Base-by-base conservation (phyloP, 2,797 vertebrate species). In the Lerista edwardsae region DNA sequence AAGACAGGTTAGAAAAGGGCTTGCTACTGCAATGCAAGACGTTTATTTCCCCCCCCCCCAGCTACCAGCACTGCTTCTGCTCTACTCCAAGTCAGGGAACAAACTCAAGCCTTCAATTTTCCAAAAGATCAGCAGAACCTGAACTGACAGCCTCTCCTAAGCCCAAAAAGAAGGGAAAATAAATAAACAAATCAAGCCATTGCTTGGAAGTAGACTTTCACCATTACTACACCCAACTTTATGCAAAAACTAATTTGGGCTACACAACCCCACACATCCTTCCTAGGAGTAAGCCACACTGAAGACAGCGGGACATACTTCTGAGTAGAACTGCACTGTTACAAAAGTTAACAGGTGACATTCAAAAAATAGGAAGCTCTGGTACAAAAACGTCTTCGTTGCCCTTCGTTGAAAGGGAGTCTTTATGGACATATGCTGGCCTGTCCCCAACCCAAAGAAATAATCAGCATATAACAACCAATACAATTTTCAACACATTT, bases 21-120 rank as follows among this genome's bases (percentile, higher is more conserved):
- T 14, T 1, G 3, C 25, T 3, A 68, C 64, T 6, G 0, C 0
- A 64, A 62, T 7, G 23, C 1, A 3, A 86, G 85, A 83, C 14
- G 4, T 17, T n/a, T 25, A 51, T 84, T 85, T 76, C 74, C 29
- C 73, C 0, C 1, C 29, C 64, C 0, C 1, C 29, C 64, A 27
- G 25, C 57, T 67, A 25, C 51, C 2, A 6, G 0, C 39, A 31
- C 17, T 17, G 27, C 65, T 36, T n/a, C 29, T 61, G 17, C 15
- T 8, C 36, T 3, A 55, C 57, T 51, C 29, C 31, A 85, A 71
- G 51, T 80, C 25, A 25, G 12, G 51, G 39, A 80, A n/a, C 81
- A 39, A 76, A 23, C 6, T 39, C 31, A 15, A 71, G 61, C 21
- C 62, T 61, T 69, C 25, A 62, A 62, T 73, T 41, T 15, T 6